Conservation (phyloP, 2,888 invertebrate species). For the Lochmaea crataegi region DNA sequence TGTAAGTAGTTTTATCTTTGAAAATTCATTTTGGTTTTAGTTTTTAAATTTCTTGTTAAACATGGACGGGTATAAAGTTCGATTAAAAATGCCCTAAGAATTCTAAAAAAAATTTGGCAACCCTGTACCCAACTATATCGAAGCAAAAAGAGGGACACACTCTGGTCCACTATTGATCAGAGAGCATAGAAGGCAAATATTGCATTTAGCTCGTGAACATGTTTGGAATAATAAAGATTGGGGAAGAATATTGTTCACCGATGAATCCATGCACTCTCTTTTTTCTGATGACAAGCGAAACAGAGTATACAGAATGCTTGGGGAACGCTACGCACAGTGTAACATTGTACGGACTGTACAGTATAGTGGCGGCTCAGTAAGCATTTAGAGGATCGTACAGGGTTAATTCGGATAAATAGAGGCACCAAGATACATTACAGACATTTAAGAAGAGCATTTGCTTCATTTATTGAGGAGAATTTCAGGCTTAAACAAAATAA, state of each 20-base stretch:
- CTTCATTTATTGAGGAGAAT: no score
- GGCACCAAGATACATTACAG: no score
- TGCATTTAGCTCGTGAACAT: background rate
- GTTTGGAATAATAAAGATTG: background rate
- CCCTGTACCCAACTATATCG: no score
- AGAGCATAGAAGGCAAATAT: background rate
- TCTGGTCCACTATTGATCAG: background rate
- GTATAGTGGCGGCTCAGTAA: background rate
- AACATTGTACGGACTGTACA: background rate
- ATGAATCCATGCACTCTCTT: background rate
- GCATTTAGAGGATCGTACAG: background rate
- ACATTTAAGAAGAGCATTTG: no score
- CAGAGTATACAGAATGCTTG: background rate
- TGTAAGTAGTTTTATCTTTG: no score
- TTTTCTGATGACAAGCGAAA: background rate
- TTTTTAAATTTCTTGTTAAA: no score
- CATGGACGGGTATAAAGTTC: no score
- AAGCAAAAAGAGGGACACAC: background rate
- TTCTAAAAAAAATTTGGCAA: no score
- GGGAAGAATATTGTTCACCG: background rate
- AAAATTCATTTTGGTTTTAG: no score
- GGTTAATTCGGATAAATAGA: background rate
- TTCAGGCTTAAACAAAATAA: no score
- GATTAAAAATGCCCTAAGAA: no score
- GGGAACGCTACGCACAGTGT: background rate